A percentile compares a stretch with the other conserved stretches of the same genome.
phyloP scores from a whole-genome alignment of 2,888 invertebrate species.

The Spilarctia lutea region DNA sequence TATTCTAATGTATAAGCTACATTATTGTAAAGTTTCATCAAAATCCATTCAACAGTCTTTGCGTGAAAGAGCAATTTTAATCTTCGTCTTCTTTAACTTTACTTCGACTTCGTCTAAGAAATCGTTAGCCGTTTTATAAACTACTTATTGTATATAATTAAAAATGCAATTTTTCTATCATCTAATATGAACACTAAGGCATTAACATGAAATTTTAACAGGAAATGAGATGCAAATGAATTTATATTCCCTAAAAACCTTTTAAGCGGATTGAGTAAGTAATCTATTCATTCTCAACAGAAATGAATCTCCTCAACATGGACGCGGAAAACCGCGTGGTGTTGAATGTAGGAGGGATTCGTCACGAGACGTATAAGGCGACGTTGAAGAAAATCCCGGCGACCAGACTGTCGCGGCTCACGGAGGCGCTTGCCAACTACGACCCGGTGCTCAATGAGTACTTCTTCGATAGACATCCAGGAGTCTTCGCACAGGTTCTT shows the following conservation, averaged over 20 bases:
- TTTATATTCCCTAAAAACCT: not conserved
- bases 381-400: constrained; percentile 99
- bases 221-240: not conserved
- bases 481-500: constrained; percentile 97
- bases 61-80: too few relatives aligned
- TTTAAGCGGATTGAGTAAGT: not conserved
- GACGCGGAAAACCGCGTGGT: constrained; percentile 99
- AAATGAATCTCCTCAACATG: constrained; percentile 97
- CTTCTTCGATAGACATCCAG: constrained; percentile 99
- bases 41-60: too few relatives aligned
- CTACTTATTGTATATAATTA: not conserved
- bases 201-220: not conserved
- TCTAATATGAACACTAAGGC: not conserved
- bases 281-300: constrained; percentile 51
- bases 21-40: too few relatives aligned
- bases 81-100: too few relatives aligned
- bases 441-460: constrained; percentile 99
- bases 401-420: constrained; percentile 96
- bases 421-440: constrained; percentile 99
- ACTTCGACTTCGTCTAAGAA: not conserved
- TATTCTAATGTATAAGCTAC: too few relatives aligned
- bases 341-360: constrained; percentile 98
- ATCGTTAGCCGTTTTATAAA: not conserved
- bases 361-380: constrained; percentile 98
- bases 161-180: not conserved